Evolutionary conservation across 2,888 invertebrate species (phyloP), one percentile per base, ranked within the genome.

Genomic region (Campopleginae sp.): DNA sequence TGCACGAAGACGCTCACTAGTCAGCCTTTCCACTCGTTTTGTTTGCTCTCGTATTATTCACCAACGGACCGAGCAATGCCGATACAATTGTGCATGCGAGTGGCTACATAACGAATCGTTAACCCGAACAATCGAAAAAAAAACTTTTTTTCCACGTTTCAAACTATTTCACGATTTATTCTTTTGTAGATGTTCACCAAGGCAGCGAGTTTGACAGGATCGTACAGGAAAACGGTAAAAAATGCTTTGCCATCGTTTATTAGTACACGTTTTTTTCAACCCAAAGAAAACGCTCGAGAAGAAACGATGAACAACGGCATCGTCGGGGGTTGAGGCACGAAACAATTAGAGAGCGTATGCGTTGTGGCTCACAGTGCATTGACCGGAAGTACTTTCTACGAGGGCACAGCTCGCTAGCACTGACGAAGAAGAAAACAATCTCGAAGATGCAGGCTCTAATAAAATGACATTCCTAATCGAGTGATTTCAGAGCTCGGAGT

Each of bases 321-420:
- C 17, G 19, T 19, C 38, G 23, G 12, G 14, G 33, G n/a, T 44
- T 33, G 48, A 46, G 19, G 10, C 70, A n/a, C 70, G 31, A 51
- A 48, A 70, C 42, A 23, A 72, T 46, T 44, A 33, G 74, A 61
- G 77, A 66, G 82, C 68, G 31, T 54, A 61, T 77, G 33, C 38
- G 6, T 72, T 46, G 82, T 38, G 58, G 23, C 63, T 68, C 12
- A 44, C 12, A 31, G 79, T 61, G 79, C 83, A 83, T 75, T 83
- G 83, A 83, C 83, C 83, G 83, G 83, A 83, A 83, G 79, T 83
- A 83, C 83, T 83, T 83, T 83, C 83, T 83, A 83, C 68, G 44
- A 74, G 61, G 44, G 74, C 31, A 44, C 70, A 38, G 27, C 51
- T 42, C 38, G 76, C 31, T 19, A 48, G 70, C 17, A 48, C 31